Percentiles rank a stretch among this genome's conserved stretches.
Evolutionary conservation across 2,113 vertebrate species (phyloP).

Genomic region (Chiloscyllium plagiosum): DNA sequence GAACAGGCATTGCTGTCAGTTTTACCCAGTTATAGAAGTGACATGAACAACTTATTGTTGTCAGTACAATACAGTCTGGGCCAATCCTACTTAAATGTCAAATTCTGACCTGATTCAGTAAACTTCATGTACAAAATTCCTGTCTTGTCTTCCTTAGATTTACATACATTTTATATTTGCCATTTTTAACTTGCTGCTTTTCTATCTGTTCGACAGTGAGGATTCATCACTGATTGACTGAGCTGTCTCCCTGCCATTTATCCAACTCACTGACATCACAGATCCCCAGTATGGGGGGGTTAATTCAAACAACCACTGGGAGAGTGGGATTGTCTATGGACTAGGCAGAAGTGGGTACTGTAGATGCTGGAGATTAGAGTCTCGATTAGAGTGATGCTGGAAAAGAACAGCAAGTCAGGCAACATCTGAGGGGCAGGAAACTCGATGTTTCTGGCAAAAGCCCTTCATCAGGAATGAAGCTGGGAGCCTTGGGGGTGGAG

Average conservation of each 20-base stretch:
- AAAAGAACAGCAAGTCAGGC: too few relatives aligned
- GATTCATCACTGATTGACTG: neutral
- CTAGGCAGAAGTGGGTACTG: neutral
- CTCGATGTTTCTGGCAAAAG: too few relatives aligned
- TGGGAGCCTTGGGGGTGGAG: too few relatives aligned
- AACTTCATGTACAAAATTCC: neutral
- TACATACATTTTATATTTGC: neutral
- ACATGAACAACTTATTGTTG: neutral
- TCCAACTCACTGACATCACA: neutral
- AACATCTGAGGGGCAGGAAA: too few relatives aligned
- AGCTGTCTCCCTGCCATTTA: neutral
- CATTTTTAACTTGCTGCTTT: neutral
- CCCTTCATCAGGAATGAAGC: too few relatives aligned
- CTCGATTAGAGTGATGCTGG: too few relatives aligned
- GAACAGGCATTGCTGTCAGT: neutral
- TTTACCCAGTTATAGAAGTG: neutral
- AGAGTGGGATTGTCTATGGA: neutral
- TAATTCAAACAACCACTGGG: neutral
- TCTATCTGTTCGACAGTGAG: neutral
- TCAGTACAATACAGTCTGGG: neutral
- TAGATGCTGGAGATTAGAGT: too few relatives aligned
- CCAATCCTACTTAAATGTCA: neutral
- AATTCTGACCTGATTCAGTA: neutral
- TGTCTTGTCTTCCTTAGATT: neutral
- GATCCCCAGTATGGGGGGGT: neutral